Conservation (phyloP, 1,140 invertebrate species). For the Telenomus remus region DNA sequence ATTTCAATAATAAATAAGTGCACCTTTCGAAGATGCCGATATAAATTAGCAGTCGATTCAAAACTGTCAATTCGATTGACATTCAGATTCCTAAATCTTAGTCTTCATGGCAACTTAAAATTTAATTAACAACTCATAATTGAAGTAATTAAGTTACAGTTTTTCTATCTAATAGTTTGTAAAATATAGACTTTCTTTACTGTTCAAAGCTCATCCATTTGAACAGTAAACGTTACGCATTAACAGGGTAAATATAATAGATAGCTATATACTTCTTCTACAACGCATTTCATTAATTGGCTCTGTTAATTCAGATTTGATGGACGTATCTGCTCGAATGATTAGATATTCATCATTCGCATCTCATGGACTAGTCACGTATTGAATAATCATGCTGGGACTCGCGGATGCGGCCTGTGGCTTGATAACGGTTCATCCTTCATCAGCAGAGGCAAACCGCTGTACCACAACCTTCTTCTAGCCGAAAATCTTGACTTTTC, state of each 20-base stretch:
- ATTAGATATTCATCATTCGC: background rate
- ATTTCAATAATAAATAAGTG: no score
- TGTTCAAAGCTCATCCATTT: no score
- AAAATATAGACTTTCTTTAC: no score
- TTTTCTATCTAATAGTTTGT: no score
- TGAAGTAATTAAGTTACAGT: no score
- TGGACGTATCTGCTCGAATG: background rate
- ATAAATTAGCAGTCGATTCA: no score
- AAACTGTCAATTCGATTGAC: background rate
- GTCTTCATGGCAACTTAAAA: no score
- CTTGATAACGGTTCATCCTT: constrained; percentile 17
- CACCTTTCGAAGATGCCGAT: no score
- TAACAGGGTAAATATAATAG: no score
- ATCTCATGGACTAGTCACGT: constrained; percentile 67
- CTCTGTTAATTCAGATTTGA: background rate
- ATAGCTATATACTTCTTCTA: no score
- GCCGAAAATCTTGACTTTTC: constrained; percentile 18
- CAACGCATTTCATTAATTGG: background rate
- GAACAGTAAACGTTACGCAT: no score
- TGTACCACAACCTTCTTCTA: background rate
- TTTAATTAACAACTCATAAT: no score
- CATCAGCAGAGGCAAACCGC: background rate
- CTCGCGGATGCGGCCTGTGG: background rate
- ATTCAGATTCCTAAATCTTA: background rate
- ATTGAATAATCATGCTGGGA: constrained; percentile 16